A percentile compares a stretch with the other conserved stretches of the same genome.
phyloP scores from a whole-genome alignment of 2,888 invertebrate species.

The Mythimna vitellina region DNA sequence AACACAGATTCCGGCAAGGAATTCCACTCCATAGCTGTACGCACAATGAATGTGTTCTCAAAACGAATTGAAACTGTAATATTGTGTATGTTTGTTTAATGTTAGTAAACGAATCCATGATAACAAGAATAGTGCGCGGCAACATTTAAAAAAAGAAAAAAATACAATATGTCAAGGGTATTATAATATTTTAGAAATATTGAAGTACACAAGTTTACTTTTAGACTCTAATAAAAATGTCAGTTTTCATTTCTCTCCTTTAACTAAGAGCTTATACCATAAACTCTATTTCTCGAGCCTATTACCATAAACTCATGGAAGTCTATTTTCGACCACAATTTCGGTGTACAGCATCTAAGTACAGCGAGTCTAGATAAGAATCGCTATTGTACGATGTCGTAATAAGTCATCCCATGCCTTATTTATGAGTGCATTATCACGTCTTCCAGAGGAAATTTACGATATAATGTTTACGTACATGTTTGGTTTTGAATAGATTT shows the following conservation, averaged over 20 bases:
- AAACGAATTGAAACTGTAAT: too few species aligned
- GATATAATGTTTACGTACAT: constrained; percentile 59
- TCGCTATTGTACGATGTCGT: constrained; percentile 67
- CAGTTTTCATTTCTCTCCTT: background rate
- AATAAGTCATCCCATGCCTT: constrained; percentile 63
- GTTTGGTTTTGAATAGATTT: constrained; percentile 62
- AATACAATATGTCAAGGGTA: too few species aligned
- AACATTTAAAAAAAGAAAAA: too few species aligned
- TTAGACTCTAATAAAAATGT: background rate
- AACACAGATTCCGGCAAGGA: too few species aligned
- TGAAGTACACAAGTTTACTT: too few species aligned
- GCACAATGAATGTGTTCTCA: too few species aligned
- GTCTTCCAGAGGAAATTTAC: constrained; percentile 63
- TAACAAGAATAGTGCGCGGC: too few species aligned
- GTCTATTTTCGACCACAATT: constrained; percentile 60
- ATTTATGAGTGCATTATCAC: constrained; percentile 78
- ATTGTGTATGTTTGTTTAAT: too few species aligned
- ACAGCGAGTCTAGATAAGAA: constrained; percentile 64
- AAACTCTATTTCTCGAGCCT: background rate
- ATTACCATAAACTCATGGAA: constrained; percentile 23
- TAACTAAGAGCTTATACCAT: background rate
- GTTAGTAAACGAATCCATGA: too few species aligned
- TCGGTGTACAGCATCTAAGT: constrained; percentile 61
- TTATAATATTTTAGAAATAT: too few species aligned
- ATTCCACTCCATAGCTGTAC: too few species aligned